Conservation (phyloP, 1,140 invertebrate genomes). For the Wiebesia pumilae region DNA sequence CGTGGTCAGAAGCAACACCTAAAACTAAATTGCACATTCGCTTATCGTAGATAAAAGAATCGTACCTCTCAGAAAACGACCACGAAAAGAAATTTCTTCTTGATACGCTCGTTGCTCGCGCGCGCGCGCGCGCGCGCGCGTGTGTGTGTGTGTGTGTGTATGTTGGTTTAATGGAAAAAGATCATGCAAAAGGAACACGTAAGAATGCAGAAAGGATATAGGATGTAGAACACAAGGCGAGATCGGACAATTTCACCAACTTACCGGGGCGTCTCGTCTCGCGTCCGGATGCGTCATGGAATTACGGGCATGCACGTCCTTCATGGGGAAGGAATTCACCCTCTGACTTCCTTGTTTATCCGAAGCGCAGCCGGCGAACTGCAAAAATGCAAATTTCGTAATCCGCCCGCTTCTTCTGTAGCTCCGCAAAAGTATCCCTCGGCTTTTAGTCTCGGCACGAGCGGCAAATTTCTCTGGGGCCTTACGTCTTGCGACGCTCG, state of each 20-base stretch:
- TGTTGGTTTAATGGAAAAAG: constrained; percentile 9
- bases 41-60: not conserved
- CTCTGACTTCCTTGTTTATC: constrained; percentile 82
- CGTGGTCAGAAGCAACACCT: not conserved
- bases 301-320: constrained; percentile 79
- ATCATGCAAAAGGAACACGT: constrained; percentile 12
- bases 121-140: too few relatives aligned
- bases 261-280: constrained; percentile 85
- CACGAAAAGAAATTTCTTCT: not conserved
- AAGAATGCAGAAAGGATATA: not conserved
- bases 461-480: constrained; percentile 37
- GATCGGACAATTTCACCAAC: constrained; percentile 55
- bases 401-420: constrained; percentile 44
- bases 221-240: not conserved
- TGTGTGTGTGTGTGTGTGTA: too few relatives aligned
- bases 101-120: not conserved
- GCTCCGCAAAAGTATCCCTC: not conserved
- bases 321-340: constrained; percentile 89
- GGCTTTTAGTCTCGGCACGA: constrained; percentile 30
- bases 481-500: not conserved
- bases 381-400: constrained; percentile 66
- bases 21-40: not conserved
- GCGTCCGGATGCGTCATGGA: constrained; percentile 81
- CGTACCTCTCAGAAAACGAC: not conserved
- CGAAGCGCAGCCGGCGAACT: constrained; percentile 84